Evolutionary conservation across 2,113 vertebrate genomes (phyloP).

Genomic region (Acrocephalus arundinaceus): DNA sequence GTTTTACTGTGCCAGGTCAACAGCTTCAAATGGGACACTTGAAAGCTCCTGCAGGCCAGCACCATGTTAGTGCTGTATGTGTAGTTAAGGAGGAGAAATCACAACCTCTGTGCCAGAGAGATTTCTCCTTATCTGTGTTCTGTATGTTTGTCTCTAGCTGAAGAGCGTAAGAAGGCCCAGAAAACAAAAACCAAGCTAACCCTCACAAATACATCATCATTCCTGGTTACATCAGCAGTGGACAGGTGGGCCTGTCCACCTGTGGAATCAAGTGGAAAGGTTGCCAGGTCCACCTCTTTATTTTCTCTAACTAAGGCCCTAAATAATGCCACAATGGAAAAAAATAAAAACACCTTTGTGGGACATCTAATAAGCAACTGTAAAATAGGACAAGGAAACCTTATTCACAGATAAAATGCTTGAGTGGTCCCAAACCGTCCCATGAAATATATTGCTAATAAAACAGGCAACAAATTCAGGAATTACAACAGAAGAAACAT

Average conservation of each 20-base stretch:
- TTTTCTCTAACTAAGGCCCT: background rate
- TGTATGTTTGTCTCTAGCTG: background rate
- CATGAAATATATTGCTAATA: background rate
- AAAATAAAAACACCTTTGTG: background rate
- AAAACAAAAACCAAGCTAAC: background rate
- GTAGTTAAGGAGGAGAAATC: background rate
- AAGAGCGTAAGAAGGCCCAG: background rate
- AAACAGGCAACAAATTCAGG: background rate
- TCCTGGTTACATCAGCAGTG: rapidly evolving
- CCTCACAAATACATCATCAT: background rate
- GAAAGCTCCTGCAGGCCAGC: background rate
- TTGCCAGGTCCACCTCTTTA: background rate
- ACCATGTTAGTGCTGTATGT: background rate
- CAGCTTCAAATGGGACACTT: background rate
- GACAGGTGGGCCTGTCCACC: no score
- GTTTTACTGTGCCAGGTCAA: background rate
- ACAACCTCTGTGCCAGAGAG: background rate
- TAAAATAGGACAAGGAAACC: background rate
- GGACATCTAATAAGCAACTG: background rate
- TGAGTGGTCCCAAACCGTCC: background rate
- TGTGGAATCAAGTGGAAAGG: background rate
- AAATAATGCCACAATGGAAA: background rate
- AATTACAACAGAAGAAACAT: background rate
- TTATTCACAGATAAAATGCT: background rate
- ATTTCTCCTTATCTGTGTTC: background rate